Percentiles rank a stretch among this genome's conserved stretches.
Evolutionary conservation across 2,888 invertebrate species (phyloP).

Genomic region (Rhorus exstirpatorius): DNA sequence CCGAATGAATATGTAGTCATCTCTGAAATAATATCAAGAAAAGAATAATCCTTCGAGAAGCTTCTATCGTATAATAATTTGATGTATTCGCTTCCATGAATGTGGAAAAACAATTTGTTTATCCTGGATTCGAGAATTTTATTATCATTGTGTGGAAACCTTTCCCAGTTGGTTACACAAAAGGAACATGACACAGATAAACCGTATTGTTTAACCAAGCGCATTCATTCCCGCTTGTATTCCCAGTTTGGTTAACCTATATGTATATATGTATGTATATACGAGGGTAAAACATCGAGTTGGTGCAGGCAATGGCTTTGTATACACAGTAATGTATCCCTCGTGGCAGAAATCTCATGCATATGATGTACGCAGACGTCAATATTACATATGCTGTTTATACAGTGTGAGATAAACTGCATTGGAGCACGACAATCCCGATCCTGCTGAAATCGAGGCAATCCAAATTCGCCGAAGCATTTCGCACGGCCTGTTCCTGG

Average conservation of each 20-base stretch:
- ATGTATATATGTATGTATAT: constrained; percentile 14
- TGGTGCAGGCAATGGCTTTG: constrained; percentile 22
- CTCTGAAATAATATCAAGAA: not conserved
- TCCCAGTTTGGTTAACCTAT: constrained; percentile 22
- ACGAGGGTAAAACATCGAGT: constrained; percentile 28
- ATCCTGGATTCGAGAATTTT: constrained; percentile 26
- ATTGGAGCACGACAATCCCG: constrained; percentile 46
- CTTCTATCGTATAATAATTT: not conserved
- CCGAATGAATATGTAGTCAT: not conserved
- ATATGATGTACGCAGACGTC: constrained; percentile 49
- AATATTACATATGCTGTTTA: constrained; percentile 52
- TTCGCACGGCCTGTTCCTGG: constrained; percentile 61
- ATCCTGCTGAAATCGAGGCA: constrained; percentile 61
- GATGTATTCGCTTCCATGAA: not conserved
- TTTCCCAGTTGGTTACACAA: constrained; percentile 8
- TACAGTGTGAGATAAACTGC: constrained; percentile 34
- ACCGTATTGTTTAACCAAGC: constrained; percentile 38
- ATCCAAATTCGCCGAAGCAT: constrained; percentile 52
- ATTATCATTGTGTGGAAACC: constrained; percentile 53
- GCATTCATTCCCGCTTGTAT: constrained; percentile 4
- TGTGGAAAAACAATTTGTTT: constrained; percentile 35
- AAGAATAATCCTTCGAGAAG: not conserved
- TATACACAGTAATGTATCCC: constrained; percentile 27
- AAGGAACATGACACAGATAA: constrained; percentile 41
- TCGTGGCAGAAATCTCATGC: constrained; percentile 37